Percentiles rank a stretch among this genome's conserved stretches.
These are phyloP conservation scores for Rhinella marina DNA, from an alignment of 2,797 vertebrate genomes.

Conservation along the genomic window DNA sequence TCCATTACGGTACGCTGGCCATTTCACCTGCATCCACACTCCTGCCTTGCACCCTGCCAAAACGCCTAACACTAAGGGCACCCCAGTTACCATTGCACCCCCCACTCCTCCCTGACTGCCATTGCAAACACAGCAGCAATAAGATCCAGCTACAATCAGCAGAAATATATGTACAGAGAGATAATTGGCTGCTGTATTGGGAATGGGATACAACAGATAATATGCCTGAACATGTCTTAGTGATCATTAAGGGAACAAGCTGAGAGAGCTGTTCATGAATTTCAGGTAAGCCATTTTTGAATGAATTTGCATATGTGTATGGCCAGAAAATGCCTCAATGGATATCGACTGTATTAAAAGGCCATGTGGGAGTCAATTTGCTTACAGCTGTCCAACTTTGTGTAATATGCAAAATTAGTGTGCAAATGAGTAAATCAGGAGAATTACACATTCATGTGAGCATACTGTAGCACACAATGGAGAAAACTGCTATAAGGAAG, in stretches of 20 bases:
- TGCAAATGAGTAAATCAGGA: slow-evolving; percentile 28
- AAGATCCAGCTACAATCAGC: neutral
- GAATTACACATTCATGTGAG: slow-evolving; percentile 16
- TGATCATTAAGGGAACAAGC: neutral
- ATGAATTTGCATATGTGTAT: slow-evolving; percentile 30
- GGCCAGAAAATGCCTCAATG: neutral
- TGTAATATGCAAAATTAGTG: slow-evolving; percentile 38
- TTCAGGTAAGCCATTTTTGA: slow-evolving; percentile 14
- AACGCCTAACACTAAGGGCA: no score
- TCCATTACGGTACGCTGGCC: no score
- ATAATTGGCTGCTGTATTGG: neutral
- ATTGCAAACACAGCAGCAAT: neutral
- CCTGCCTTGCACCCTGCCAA: no score
- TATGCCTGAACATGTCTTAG: neutral
- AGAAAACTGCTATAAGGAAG: neutral
- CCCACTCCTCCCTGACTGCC: no score
- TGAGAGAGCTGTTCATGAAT: slow-evolving; percentile 9
- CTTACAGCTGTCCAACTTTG: slow-evolving; percentile 29
- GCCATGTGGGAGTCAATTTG: slow-evolving; percentile 28
- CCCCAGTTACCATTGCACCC: no score
- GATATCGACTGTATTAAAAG: slow-evolving; percentile 12
- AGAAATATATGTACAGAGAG: neutral
- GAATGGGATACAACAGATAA: neutral
- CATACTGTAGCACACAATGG: neutral
- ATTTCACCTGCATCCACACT: no score